phyloP scores from a whole-genome alignment of 1,140 invertebrate species.

The Halotydeus destructor region DNA sequence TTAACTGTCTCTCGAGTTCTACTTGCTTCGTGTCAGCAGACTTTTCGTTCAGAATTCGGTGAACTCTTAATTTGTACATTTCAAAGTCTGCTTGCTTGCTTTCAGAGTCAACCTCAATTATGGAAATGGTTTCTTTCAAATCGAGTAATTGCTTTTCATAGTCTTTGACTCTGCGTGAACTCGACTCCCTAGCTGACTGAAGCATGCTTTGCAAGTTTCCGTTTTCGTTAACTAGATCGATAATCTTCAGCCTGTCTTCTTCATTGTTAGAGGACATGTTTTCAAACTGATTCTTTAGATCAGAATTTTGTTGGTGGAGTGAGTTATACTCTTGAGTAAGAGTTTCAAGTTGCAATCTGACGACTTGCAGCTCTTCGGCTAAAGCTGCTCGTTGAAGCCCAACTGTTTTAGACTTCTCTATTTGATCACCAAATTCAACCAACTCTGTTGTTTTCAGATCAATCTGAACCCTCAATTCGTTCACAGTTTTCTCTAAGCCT shows the following conservation, averaged over 20 bases:
- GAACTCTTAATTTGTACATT: conserved; percentile 9
- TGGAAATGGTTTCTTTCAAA: conserved; percentile 3
- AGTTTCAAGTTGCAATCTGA: too few relatives aligned
- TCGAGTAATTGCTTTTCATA: conserved; percentile 6
- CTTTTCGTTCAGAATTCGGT: conserved; percentile 7
- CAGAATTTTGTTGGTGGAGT: too few relatives aligned
- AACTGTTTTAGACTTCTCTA: background rate
- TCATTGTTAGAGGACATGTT: conserved; percentile 1
- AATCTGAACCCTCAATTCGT: background rate
- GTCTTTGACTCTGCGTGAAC: background rate
- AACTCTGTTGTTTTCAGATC: conserved; percentile 4
- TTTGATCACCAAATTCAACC: conserved; percentile 4
- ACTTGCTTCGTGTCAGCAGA: conserved; percentile 4
- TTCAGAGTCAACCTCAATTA: conserved; percentile 3
- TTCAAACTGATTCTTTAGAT: too few relatives aligned
- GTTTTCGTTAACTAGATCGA: background rate
- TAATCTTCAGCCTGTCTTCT: background rate
- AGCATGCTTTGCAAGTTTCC: conserved; percentile 1
- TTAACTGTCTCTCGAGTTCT: conserved; percentile 1
- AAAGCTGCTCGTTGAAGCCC: too few relatives aligned
- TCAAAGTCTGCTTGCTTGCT: conserved; percentile 5
- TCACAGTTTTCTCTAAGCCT: background rate
- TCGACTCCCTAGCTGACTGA: background rate
- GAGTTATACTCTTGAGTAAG: too few relatives aligned
- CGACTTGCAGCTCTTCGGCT: too few relatives aligned